Conservation (phyloP, 2,113 vertebrate genomes). For the Oncorhynchus keta region DNA sequence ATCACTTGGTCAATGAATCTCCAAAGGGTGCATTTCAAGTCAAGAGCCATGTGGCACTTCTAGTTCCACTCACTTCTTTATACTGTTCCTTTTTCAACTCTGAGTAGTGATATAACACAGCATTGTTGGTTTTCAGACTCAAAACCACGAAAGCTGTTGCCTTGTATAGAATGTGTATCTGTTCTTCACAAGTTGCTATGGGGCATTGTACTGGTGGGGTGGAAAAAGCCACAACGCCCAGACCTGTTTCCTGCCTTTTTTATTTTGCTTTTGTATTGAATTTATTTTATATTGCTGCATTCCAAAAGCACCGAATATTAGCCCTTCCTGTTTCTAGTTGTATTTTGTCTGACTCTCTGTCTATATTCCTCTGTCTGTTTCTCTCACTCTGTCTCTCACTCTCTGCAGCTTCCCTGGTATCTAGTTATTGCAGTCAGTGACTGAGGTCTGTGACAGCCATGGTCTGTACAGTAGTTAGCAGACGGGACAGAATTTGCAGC, state of each 20-base stretch:
- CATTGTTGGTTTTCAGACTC: neutral
- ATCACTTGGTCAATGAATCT: slow-evolving; percentile 42
- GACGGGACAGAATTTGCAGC: no score
- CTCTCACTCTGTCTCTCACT: no score
- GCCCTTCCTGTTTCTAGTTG: slow-evolving; percentile 50
- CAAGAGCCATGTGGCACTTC: neutral
- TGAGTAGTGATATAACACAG: neutral
- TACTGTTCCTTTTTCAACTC: neutral
- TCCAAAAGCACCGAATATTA: slow-evolving; percentile 35
- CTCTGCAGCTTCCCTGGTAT: no score
- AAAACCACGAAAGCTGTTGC: neutral
- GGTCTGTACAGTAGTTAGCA: no score
- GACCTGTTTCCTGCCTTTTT: slow-evolving; percentile 59
- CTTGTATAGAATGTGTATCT: neutral
- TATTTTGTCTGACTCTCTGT: no score
- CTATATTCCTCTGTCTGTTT: no score
- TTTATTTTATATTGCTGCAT: slow-evolving; percentile 39
- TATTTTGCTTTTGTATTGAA: slow-evolving; percentile 38
- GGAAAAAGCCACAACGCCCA: slow-evolving; percentile 23
- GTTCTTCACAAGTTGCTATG: neutral
- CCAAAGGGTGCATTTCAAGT: slow-evolving; percentile 4
- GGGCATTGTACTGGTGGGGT: neutral
- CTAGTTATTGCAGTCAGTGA: no score
- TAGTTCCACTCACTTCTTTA: neutral
- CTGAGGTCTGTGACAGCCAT: no score